phyloP scores from a whole-genome alignment of 2,113 vertebrate species.

The Grus americana region DNA sequence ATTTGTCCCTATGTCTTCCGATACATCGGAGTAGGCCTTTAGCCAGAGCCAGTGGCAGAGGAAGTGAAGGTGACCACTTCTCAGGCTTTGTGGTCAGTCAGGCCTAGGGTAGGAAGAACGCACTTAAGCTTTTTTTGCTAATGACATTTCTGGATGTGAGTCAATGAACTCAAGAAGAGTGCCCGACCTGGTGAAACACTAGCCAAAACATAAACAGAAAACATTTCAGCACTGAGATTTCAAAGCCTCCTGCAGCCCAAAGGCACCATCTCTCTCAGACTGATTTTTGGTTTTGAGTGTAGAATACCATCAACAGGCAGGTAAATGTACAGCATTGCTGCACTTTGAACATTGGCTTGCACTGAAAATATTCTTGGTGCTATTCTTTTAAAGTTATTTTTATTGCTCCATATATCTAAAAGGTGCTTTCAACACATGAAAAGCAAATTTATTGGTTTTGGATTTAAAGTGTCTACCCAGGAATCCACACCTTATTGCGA shows the following conservation, averaged over 20 bases:
- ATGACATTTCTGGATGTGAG: background rate
- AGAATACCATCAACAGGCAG: background rate
- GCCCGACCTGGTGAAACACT: background rate
- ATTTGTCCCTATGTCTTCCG: background rate
- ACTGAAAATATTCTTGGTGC: background rate
- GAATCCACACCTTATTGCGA: background rate
- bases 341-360: background rate
- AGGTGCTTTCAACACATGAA: background rate
- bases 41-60: background rate
- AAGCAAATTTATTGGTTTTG: background rate
- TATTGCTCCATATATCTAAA: background rate
- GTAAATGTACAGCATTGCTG: background rate
- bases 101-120: background rate
- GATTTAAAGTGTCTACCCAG: background rate
- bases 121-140: background rate
- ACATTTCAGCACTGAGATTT: background rate
- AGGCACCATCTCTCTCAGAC: background rate
- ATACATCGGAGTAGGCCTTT: background rate
- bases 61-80: background rate
- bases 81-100: background rate
- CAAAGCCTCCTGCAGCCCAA: background rate
- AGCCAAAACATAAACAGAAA: background rate
- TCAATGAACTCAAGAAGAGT: conserved; percentile 1
- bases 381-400: background rate
- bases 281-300: background rate